Conservation (phyloP, 2,113 vertebrate genomes). For the Copsychus sechellarum region DNA sequence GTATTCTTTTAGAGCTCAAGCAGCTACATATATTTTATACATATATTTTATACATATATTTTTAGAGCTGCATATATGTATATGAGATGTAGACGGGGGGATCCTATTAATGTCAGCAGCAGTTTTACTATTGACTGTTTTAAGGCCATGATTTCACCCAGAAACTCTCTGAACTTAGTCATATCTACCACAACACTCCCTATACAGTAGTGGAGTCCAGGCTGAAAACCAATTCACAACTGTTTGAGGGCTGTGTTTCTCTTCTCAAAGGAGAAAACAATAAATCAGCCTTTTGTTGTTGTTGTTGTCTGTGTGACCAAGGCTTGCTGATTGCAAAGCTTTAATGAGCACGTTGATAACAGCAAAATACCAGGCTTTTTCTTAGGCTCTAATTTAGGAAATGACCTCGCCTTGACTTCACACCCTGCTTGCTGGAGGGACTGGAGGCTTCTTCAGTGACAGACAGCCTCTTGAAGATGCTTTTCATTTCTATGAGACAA, state of each 20-base stretch:
- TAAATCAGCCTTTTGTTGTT: neutral
- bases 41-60: neutral
- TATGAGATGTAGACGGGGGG: neutral
- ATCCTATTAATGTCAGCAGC: neutral
- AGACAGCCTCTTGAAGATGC: neutral
- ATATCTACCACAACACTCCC: neutral
- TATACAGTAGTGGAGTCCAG: neutral
- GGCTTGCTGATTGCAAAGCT: neutral
- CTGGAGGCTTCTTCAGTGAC: slow-evolving; percentile 2
- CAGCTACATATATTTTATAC: slow-evolving; percentile 3
- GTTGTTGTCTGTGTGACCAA: neutral
- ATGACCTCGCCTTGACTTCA: slow-evolving; percentile 38
- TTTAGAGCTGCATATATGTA: neutral
- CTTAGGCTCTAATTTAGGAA: neutral
- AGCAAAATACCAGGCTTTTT: neutral
- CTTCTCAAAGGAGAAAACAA: neutral
- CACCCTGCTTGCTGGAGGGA: neutral
- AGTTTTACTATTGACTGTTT: neutral
- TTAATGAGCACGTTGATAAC: neutral
- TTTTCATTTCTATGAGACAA: neutral
- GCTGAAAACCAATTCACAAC: neutral
- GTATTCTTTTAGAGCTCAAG: neutral
- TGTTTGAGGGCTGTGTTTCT: neutral
- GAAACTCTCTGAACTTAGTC: neutral
- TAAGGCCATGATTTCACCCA: neutral